A percentile compares a stretch with the other conserved stretches of the same genome.
Evolutionary conservation across 2,113 vertebrate genomes (phyloP).

Genomic region (Puma concolor): DNA sequence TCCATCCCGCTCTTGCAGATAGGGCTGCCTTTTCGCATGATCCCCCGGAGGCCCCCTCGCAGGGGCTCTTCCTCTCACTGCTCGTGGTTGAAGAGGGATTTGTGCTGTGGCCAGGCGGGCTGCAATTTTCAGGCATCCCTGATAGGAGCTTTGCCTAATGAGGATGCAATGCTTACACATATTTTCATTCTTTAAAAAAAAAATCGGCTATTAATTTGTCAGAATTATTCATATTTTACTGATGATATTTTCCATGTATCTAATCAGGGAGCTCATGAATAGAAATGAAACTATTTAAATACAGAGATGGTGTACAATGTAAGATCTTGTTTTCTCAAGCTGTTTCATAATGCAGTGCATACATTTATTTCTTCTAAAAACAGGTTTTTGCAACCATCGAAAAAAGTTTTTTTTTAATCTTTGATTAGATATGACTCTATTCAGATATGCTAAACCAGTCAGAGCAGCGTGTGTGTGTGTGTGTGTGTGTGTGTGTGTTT

Average conservation of each 20-base stretch:
- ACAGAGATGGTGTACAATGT: conserved; percentile 87
- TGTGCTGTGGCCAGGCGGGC: background rate
- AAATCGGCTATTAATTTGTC: conserved; percentile 88
- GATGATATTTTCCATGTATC: conserved; percentile 88
- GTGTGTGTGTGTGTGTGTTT: conserved; percentile 44
- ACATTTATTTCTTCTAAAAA: conserved; percentile 87
- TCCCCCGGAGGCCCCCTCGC: background rate
- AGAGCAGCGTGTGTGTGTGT: conserved; percentile 44
- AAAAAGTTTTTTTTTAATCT: conserved; percentile 76
- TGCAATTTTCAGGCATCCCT: background rate
- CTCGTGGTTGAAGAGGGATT: background rate
- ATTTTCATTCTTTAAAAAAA: conserved; percentile 82
- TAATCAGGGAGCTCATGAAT: conserved; percentile 90
- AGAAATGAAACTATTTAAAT: conserved; percentile 90
- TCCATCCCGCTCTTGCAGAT: background rate
- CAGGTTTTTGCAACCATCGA: conserved; percentile 80
- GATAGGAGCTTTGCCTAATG: conserved; percentile 67
- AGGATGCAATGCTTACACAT: conserved; percentile 82
- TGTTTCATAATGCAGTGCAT: conserved; percentile 88
- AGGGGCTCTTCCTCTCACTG: background rate
- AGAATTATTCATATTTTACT: conserved; percentile 89
- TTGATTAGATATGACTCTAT: conserved; percentile 83
- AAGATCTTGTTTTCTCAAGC: conserved; percentile 88
- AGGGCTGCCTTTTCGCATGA: background rate
- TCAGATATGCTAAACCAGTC: conserved; percentile 68